Base-by-base conservation (phyloP, 2,113 vertebrate genomes). In the Ursus arctos region DNA sequence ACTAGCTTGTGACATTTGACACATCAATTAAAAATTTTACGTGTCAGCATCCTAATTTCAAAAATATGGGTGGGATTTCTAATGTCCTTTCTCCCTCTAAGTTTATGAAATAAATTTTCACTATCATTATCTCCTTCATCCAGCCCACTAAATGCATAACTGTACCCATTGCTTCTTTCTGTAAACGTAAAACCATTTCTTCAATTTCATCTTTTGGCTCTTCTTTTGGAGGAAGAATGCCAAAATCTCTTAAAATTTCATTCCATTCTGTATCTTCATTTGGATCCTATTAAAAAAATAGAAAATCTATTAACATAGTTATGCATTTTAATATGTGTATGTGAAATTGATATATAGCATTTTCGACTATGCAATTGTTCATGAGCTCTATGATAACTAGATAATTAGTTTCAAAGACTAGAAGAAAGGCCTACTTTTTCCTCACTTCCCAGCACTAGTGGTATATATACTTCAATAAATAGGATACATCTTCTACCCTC, bases 231-330 rank as follows among this genome's bases (percentile, higher is more conserved):
- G 98, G 98, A 97, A 99, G 97, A 97, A 99, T 98, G 88, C 98
- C 98, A 97, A 99, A 99, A 79, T 98, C 51, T 98, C 98, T 98
- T 65, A 98, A 93, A 88, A 98, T 95, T 14, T 99, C 99, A 95
- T 99, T 99, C 98, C 98, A 98, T 94, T 99, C 98, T 51, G 98
- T 99, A 83, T 98, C 98, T 99, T 99, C 98, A 92, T 98, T 98
- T 94, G 98, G 98, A 97, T 99, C 98, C 98, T 99, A 91, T 86
- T n/a, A 77, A 80, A 96, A 43, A 65, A 84, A 59, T 40, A 79
- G 40, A 33, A 77, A 67, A 91, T 26, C n/a, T 92, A 36, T 77
- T 84, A 47, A 40, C 16, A 94, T 2, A 82, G 1, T 36, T n/a
- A 26, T 82, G 2, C n/a, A 92, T 57, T 89, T 95, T 49, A 85